Conservation (phyloP, 2,888 invertebrate genomes). For the Platycheirus albimanus region DNA sequence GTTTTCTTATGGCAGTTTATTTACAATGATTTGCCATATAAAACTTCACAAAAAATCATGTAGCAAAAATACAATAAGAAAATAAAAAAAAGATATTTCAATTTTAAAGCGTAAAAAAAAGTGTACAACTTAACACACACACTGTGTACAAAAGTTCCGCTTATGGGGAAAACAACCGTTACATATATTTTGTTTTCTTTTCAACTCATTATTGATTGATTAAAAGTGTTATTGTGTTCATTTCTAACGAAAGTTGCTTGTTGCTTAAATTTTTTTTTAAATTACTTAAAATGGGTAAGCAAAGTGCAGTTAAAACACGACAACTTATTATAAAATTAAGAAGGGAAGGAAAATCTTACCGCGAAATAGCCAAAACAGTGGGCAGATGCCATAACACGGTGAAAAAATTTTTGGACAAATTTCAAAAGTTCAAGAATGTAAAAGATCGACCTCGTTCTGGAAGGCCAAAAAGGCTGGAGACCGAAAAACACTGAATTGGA, state of each 20-base stretch:
- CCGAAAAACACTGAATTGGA: no score
- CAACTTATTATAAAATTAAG: background rate
- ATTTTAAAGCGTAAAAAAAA: slow-evolving; percentile 8
- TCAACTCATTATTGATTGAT: background rate
- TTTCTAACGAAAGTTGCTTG: background rate
- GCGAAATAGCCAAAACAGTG: no score
- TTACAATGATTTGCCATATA: background rate
- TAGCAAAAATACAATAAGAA: background rate
- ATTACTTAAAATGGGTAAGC: slow-evolving; percentile 1
- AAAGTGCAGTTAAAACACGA: slow-evolving; percentile 2
- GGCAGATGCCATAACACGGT: no score
- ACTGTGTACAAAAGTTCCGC: no score
- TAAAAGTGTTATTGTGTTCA: background rate
- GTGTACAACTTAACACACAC: background rate
- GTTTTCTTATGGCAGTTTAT: no score
- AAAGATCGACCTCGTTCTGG: background rate
- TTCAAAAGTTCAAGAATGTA: background rate
- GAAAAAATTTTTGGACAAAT: background rate
- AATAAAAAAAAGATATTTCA: slow-evolving; percentile 1
- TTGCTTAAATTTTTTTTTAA: background rate
- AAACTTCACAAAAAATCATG: background rate
- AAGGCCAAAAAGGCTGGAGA: no score
- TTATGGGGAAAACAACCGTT: background rate
- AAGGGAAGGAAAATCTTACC: no score
- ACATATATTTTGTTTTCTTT: slow-evolving; percentile 9